Evolutionary conservation across 2,113 vertebrate genomes (phyloP).

Genomic region (Scartelaos histophorus): DNA sequence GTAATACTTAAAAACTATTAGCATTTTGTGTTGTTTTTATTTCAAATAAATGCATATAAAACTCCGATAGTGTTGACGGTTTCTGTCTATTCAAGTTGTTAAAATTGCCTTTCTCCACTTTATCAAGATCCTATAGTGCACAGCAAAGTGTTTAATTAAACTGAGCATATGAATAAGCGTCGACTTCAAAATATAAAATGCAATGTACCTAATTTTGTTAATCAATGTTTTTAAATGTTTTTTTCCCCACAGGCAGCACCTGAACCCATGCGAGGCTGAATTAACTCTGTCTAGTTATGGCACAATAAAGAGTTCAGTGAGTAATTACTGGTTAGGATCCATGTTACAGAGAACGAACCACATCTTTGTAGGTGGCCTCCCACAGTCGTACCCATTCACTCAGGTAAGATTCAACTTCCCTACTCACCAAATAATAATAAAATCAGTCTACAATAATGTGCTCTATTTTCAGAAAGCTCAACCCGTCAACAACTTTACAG

Average conservation of each 20-base stretch:
- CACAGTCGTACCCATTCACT: constrained; percentile 56
- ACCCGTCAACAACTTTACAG: constrained; percentile 82
- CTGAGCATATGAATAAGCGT: background rate
- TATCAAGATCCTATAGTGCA: too few relatives aligned
- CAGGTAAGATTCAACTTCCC: constrained; percentile 63
- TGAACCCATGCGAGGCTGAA: constrained; percentile 80
- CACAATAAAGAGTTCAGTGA: constrained; percentile 52
- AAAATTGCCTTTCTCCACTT: too few relatives aligned
- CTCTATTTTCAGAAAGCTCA: constrained; percentile 69
- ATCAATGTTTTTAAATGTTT: background rate
- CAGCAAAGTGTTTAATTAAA: background rate
- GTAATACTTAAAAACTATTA: too few relatives aligned
- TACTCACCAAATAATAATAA: background rate
- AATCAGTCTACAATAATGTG: constrained; percentile 18
- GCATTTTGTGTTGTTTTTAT: too few relatives aligned
- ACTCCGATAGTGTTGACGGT: too few relatives aligned
- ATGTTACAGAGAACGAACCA: constrained; percentile 63
- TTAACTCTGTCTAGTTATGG: constrained; percentile 67
- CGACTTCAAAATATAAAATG: background rate
- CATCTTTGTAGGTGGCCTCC: constrained; percentile 81
- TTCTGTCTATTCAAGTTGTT: too few relatives aligned
- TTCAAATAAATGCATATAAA: too few relatives aligned
- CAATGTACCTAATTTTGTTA: background rate
- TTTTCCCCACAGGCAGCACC: constrained; percentile 72
- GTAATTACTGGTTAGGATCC: constrained; percentile 62